Conservation (phyloP, 2,888 invertebrate genomes). For the Xiphydria camelus region DNA sequence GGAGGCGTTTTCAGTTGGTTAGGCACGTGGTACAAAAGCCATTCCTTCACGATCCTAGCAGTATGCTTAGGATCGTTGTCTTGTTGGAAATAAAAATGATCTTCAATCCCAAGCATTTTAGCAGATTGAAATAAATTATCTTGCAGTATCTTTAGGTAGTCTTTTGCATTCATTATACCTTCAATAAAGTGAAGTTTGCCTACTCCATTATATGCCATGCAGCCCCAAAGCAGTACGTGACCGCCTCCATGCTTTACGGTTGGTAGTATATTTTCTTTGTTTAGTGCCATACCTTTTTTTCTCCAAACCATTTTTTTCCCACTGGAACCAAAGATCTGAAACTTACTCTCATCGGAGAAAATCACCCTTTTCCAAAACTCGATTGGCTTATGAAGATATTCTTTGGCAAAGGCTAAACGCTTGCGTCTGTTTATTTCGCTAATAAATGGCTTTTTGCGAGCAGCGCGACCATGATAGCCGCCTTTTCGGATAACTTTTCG, state of each 20-base stretch:
- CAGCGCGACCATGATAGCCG: not conserved
- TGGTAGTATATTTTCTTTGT: not conserved
- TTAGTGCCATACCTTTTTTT: conserved; percentile 1
- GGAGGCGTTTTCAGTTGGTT: not conserved
- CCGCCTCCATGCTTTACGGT: conserved; percentile 5
- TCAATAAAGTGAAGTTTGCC: conserved; percentile 10
- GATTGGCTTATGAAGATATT: not conserved
- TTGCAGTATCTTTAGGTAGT: conserved; percentile 5
- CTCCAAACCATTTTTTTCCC: conserved; percentile 3
- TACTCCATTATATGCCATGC: conserved; percentile 1
- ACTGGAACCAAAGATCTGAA: conserved; percentile 7
- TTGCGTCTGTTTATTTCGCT: not conserved
- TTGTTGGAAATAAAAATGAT: conserved; percentile 1
- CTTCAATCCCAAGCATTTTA: not conserved
- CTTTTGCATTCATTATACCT: conserved; percentile 1
- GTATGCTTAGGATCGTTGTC: conserved; percentile 12
- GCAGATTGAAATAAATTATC: not conserved
- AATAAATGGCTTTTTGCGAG: conserved; percentile 3
- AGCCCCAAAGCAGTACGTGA: conserved; percentile 1
- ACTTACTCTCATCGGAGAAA: conserved; percentile 9
- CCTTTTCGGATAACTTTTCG: not conserved
- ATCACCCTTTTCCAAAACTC: not conserved
- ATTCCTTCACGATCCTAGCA: conserved; percentile 2
- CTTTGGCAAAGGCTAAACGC: not conserved
- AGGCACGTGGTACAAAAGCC: conserved; percentile 1